phyloP scores from a whole-genome alignment of 2,113 vertebrate genomes.

The Scalopus aquaticus region DNA sequence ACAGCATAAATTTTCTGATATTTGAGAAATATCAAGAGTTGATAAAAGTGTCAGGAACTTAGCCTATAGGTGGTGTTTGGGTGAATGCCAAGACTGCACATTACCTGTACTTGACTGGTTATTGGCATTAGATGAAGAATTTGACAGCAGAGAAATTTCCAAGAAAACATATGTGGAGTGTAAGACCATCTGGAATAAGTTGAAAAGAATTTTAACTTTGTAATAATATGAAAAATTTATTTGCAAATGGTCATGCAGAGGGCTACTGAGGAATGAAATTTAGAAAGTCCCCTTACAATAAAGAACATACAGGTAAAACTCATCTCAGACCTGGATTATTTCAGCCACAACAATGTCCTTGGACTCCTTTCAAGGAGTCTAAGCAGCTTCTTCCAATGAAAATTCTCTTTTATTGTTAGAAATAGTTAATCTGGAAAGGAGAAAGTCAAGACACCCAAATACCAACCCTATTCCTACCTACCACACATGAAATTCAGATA shows the following conservation, averaged over 20 bases:
- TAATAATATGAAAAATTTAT: conserved; percentile 48
- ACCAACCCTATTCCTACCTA: not conserved
- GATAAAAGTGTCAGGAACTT: not conserved
- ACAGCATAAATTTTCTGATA: not conserved
- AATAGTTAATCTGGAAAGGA: not conserved
- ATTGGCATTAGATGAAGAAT: not conserved
- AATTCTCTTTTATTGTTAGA: not conserved
- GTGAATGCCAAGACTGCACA: not conserved
- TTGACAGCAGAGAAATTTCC: conserved; percentile 1
- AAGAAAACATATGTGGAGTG: conserved; percentile 9
- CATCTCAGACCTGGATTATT: not conserved
- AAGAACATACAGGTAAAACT: not conserved
- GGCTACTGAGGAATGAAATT: not conserved
- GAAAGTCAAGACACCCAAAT: not conserved
- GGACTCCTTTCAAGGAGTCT: not conserved
- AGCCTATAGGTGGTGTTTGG: not conserved
- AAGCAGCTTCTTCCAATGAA: not conserved
- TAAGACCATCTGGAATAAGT: conserved; percentile 55
- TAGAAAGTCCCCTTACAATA: not conserved
- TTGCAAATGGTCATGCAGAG: not conserved
- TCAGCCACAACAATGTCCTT: not conserved
- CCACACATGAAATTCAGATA: not conserved
- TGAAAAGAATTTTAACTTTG: conserved; percentile 32
- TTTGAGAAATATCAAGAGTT: not conserved
- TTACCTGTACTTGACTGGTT: conserved; percentile 1